Conservation (phyloP, 1,140 invertebrate genomes). For the Macrosteles quadrilineatus region DNA sequence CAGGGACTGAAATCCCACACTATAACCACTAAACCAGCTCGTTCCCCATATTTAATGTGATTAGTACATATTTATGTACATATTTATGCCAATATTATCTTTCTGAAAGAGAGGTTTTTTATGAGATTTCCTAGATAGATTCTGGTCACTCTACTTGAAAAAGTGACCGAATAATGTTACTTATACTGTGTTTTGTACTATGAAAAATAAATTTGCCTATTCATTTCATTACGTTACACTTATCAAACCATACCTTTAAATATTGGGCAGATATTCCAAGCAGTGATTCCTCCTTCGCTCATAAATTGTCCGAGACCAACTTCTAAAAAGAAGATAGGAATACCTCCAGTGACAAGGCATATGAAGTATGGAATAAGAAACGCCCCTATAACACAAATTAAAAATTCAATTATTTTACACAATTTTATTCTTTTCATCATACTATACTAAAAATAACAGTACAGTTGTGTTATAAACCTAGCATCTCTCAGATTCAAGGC, state of each 20-base stretch:
- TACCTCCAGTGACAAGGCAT: slow-evolving; percentile 75
- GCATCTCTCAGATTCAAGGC: neutral
- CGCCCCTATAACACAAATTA: slow-evolving; percentile 52
- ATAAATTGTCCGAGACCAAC: slow-evolving; percentile 84
- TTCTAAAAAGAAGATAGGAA: slow-evolving; percentile 90
- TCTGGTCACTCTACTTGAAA: too few relatives aligned
- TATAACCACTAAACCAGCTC: too few relatives aligned
- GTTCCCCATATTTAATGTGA: too few relatives aligned
- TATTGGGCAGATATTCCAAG: slow-evolving; percentile 66
- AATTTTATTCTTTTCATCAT: neutral
- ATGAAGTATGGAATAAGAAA: slow-evolving; percentile 75
- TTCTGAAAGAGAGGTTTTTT: too few relatives aligned
- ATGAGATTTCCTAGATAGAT: too few relatives aligned
- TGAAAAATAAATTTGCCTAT: too few relatives aligned
- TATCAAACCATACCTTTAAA: slow-evolving; percentile 47
- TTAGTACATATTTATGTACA: too few relatives aligned
- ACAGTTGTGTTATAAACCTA: neutral
- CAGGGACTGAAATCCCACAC: too few relatives aligned
- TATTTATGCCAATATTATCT: too few relatives aligned
- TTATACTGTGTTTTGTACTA: too few relatives aligned
- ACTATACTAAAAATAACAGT: neutral
- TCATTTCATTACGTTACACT: too few relatives aligned
- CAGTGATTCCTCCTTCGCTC: slow-evolving; percentile 77
- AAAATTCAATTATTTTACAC: neutral
- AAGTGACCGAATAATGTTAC: too few relatives aligned